These are phyloP conservation scores for Endotricha flammealis DNA, from an alignment of 2,888 invertebrate species.

Conservation along the genomic window DNA sequence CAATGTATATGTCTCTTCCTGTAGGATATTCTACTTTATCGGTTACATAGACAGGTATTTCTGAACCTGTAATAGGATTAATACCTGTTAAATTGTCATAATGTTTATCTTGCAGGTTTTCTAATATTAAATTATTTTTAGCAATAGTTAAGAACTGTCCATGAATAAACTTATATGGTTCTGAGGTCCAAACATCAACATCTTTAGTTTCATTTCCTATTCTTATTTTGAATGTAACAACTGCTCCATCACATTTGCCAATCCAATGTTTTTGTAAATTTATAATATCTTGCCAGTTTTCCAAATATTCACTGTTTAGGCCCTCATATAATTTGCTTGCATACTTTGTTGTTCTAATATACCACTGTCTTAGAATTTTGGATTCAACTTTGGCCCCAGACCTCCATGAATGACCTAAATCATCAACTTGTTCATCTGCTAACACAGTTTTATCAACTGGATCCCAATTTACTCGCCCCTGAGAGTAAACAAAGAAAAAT, in stretches of 20 bases:
- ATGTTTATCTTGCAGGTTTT: conserved; percentile 34
- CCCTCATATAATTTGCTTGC: conserved; percentile 85
- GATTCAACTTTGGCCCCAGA: conserved; percentile 97
- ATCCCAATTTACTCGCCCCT: conserved; percentile 98
- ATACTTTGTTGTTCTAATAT: conserved; percentile 91
- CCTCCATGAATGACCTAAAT: conserved; percentile 94
- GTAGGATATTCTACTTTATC: conserved; percentile 80
- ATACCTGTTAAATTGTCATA: conserved; percentile 48
- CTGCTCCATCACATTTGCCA: conserved; percentile 89
- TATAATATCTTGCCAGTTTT: conserved; percentile 91
- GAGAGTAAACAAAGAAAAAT: conserved; percentile 22
- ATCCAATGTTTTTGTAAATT: conserved; percentile 94
- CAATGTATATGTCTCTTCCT: conserved; percentile 83
- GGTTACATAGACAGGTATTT: conserved; percentile 82
- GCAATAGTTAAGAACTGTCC: conserved; percentile 83
- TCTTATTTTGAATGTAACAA: conserved; percentile 80
- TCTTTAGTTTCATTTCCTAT: conserved; percentile 32
- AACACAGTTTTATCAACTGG: conserved; percentile 98
- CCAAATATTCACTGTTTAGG: conserved; percentile 81
- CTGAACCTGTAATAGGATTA: conserved; percentile 84
- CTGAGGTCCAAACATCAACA: conserved; percentile 84
- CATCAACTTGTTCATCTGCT: conserved; percentile 98
- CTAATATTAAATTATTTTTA: conserved; percentile 42
- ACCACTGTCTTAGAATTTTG: conserved; percentile 95
- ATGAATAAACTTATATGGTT: conserved; percentile 84